Evolutionary conservation across 2,113 vertebrate genomes (phyloP), one percentile per base, ranked within the genome.

Genomic region (Picathartes gymnocephalus): DNA sequence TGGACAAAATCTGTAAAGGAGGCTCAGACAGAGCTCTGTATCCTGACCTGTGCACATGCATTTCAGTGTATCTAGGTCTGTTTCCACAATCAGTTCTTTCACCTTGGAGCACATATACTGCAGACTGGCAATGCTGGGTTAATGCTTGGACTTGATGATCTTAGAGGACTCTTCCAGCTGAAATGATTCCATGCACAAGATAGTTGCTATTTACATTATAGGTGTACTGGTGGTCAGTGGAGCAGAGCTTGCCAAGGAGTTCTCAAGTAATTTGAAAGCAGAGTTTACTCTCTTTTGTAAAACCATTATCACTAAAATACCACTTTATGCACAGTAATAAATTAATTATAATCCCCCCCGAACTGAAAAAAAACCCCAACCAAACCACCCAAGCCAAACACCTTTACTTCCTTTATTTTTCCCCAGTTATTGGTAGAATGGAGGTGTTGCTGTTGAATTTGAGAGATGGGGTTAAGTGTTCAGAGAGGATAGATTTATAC

Each of bases 331-430:
- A 57, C 33, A 53, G 5, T 48, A 64, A 68, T 51, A 12, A 64
- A 79, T 51, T 62, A 35, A 10, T 74, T 62, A 30, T 58, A 73
- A 19, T 57, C 14, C 4, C 8, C 13, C 27, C 24, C 47, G 27
- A 85, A 79, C 2, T 40, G 10, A 17, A 64, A 50, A 64, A 50
- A 45, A 56, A 50, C 0, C 0, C 0, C 12, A 28, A 22, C 13
- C 19, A 60, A 50, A 42, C 18, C 16, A 44, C 31, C 28, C 9
- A 53, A 85, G 9, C 3, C 21, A 58, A 81, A 56, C 27, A 48
- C 8, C 7, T 90, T 90, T 40, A 22, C 27, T 76, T 39, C 10
- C 4, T 4, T 39, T 64, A 90, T 60, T 39, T 10, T 8, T 2
- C 4, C 6, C 28, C 19, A 27, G 15, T 74, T 57, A 25, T 22